A percentile compares a stretch with the other conserved stretches of the same genome.
phyloP scores from a whole-genome alignment of 2,797 vertebrate genomes.

The Danio choprae region DNA sequence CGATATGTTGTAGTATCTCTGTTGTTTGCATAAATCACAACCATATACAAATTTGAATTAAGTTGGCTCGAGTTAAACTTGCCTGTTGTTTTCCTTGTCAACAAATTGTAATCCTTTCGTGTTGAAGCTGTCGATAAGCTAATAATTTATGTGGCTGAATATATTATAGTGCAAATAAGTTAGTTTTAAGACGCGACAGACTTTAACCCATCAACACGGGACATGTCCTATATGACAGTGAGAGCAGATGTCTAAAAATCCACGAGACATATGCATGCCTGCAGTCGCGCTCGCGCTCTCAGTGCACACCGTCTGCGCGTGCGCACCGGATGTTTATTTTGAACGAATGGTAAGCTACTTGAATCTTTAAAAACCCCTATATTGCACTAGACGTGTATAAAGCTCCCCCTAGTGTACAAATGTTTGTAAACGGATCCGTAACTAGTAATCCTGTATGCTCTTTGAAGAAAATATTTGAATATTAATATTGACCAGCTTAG shows the following conservation, averaged over 20 bases:
- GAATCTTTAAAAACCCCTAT: no score
- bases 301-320: background rate
- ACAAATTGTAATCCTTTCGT: background rate
- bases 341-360: background rate
- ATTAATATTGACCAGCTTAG: no score
- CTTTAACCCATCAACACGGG: background rate
- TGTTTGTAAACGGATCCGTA: no score
- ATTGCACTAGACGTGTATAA: no score
- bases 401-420: no score
- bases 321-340: slow-evolving; percentile 20
- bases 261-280: background rate
- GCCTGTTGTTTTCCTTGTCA: slow-evolving; percentile 12
- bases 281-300: background rate
- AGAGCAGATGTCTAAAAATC: background rate
- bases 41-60: background rate
- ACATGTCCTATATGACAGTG: background rate
- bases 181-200: background rate
- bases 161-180: background rate
- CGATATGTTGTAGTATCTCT: background rate
- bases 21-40: background rate
- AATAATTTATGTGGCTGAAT: background rate
- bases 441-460: no score
- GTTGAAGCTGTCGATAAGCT: background rate
- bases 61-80: background rate
- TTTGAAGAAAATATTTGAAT: no score